Conservation (phyloP, 2,113 vertebrate species). For the Uropsilus gracilis region DNA sequence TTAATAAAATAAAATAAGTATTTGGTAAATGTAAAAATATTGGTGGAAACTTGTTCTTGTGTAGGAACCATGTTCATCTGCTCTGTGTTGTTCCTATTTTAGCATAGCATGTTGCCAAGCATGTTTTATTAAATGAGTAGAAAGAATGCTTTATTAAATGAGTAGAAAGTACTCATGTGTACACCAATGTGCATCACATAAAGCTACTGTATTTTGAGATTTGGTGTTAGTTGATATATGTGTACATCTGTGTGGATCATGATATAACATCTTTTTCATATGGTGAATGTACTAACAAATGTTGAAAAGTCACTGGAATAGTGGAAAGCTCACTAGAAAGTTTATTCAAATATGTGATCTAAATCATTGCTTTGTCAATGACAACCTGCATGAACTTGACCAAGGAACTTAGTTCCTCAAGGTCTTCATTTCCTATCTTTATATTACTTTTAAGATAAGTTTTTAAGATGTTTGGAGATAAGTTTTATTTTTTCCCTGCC, state of each 20-base stretch:
- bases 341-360: neutral
- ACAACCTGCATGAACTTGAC: neutral
- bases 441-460: too few species aligned
- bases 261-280: neutral
- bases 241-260: neutral
- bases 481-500: too few species aligned
- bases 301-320: neutral
- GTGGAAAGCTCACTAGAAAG: neutral
- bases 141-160: conserved; percentile 26
- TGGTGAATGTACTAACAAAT: neutral
- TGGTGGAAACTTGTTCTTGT: conserved; percentile 6
- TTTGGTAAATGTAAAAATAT: conserved; percentile 56
- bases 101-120: neutral
- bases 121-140: neutral
- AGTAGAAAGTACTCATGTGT: neutral
- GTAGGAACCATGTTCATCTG: neutral
- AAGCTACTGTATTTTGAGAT: neutral
- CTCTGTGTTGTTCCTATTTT: conserved; percentile 45
- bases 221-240: neutral
- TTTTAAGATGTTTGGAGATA: too few species aligned
- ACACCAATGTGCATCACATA: neutral
- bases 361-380: neutral
- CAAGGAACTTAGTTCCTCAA: neutral
- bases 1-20: conserved; percentile 60
- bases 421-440: neutral